Conservation (phyloP, 2,888 invertebrate genomes). For the Drosophila barbarae region DNA sequence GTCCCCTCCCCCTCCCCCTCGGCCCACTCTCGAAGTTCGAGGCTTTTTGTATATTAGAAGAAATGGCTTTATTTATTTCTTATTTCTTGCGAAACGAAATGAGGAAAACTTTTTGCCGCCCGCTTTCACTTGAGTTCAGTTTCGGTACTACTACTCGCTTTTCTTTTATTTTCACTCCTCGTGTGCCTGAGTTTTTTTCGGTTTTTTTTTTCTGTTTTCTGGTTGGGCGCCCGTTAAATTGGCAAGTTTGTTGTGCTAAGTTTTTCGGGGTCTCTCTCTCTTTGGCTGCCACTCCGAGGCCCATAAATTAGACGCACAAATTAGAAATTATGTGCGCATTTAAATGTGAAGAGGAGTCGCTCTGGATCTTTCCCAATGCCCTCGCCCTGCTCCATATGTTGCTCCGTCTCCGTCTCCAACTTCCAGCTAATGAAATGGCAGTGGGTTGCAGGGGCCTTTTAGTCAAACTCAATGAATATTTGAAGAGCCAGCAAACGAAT, state of each 20-base stretch:
- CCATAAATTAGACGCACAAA: constrained; percentile 79
- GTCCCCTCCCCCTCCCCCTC: background rate
- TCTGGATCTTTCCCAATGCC: constrained; percentile 18
- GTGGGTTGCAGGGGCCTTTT: constrained; percentile 56
- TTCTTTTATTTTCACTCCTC: constrained; percentile 21
- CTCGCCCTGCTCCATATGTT: constrained; percentile 58
- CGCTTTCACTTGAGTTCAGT: constrained; percentile 39
- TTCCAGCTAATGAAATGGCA: constrained; percentile 62
- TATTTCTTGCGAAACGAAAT: constrained; percentile 56
- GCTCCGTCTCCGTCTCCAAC: constrained; percentile 4
- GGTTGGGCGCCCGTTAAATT: constrained; percentile 68
- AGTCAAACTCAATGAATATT: constrained; percentile 74
- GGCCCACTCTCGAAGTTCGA: constrained; percentile 45
- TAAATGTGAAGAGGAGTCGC: constrained; percentile 74
- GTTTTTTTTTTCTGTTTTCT: constrained; percentile 25
- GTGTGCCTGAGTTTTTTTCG: constrained; percentile 2
- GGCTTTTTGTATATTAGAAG: constrained; percentile 79
- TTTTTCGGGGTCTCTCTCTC: constrained; percentile 52
- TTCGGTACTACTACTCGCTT: constrained; percentile 19
- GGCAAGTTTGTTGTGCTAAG: constrained; percentile 75
- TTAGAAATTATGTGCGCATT: constrained; percentile 79
- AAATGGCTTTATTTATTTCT: constrained; percentile 79
- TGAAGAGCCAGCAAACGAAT: constrained; percentile 59
- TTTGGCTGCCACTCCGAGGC: constrained; percentile 55
- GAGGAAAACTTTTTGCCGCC: constrained; percentile 64